Evolutionary conservation across 2,797 vertebrate species (phyloP), one percentile per base, ranked within the genome.

Genomic region (Melanotaenia trifasciata): DNA sequence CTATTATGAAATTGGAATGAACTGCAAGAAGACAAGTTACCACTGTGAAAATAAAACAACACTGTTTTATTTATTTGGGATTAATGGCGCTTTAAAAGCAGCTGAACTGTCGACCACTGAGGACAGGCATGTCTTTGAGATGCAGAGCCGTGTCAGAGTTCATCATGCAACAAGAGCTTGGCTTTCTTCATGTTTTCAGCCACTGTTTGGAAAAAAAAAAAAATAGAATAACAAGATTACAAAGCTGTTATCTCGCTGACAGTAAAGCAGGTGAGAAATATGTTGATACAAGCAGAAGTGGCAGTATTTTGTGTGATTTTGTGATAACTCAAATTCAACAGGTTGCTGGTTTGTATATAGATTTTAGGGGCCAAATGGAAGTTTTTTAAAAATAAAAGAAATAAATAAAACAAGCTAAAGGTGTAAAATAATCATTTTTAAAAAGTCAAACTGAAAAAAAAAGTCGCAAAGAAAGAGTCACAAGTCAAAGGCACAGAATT

Each of bases 141-240:
- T 26, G 43, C 13, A 26, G 38, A 72, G 32, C 33, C 47, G 2
- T 5, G 1, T 86, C 71, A 93, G 24, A 94, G 87, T 67, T 94
- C 92, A 53, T 0, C 3, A 20, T 87, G 86, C 26, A 75, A 4
- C 30, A 80, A 56, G 1, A 20, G 1, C 87, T 89, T 90, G 78
- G 89, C 93, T 84, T 73, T 90, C 60, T 67, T 78, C 92, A 93
- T 94, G 87, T 91, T 94, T 47, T 79, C 0, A 1, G 18, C 45
- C 90, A 94, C 93, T 94, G 85, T 81, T 24, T 51, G 70, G 70
- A 71, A 22, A 57, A 77, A 3, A 57, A 77, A 3, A 3, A 11
- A 74, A 8, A 57, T 18, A 43, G 57, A 6, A 18, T 22, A 72
- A 60, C 0, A 45, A 33, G 33, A 3, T 5, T 2, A 62, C 20